Base-by-base conservation (phyloP, 1,140 invertebrate species). In the Hirudo medicinalis region DNA sequence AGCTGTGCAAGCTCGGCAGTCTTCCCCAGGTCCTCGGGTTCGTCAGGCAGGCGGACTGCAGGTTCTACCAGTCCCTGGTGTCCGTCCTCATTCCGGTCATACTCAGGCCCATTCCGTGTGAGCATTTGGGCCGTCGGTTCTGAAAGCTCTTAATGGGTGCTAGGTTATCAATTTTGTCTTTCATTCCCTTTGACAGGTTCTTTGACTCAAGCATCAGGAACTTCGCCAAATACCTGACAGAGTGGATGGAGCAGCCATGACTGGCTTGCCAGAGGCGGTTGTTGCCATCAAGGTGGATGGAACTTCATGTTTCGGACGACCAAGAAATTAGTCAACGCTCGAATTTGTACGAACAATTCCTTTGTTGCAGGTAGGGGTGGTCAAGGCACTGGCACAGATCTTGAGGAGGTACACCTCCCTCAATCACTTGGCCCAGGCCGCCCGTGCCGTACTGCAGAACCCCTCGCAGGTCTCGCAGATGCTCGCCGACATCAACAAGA, bases 351-450 rank as follows among this genome's bases (percentile, higher is more conserved):
- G 1, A 49, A 49, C 15, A 13, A 49, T 32, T 25, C 29, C 22
- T 63, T 63, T 11, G 19, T 32, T 63, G 3, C 75, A 87, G 82
- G 76, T 86, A 55, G 79, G 87, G 43, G 90, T 92, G 54, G 91
- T 96, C 15, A 89, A 89, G 76, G 92, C 95, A 49, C 90, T 98
- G 82, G 90, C 92, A 77, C 94, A 96, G 82, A 96, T 93, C 55
- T 82, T 99, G 77, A 85, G 94, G 54, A 87, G 95, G 68, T 98
- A 98, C 83, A 98, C 95, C 19, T 97, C 94, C 20, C 84, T 99
- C n/a, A 98, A 98, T 84, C 96, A 99, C 83, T 85, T 99, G 76
- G 94, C 96, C 68, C 90, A 92, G 79, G 94, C 96, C 66, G 94
- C 94, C 15, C 85, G 94, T 54, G 94, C 93, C 68, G 94, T 98